Evolutionary conservation across 2,113 vertebrate species (phyloP).

Genomic region (Diadophis punctatus): DNA sequence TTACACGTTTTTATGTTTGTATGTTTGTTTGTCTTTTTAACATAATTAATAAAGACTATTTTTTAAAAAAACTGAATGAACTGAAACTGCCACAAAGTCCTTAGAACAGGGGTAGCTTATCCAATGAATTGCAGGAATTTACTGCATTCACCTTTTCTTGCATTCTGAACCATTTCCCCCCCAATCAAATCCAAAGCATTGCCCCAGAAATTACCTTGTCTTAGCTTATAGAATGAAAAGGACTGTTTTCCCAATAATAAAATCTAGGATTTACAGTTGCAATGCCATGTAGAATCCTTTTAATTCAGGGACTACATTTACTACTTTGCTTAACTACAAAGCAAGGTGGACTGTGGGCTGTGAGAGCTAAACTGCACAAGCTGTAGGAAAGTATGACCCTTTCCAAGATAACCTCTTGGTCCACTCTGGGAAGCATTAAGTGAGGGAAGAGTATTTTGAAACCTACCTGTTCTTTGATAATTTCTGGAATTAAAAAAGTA

Average conservation of each 20-base stretch:
- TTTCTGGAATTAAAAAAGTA: not conserved
- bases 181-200: not conserved
- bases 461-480: not conserved
- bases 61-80: not conserved
- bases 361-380: not conserved
- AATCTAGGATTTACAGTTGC: not conserved
- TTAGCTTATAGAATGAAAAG: not conserved
- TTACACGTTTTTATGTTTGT: too few species aligned
- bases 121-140: not conserved
- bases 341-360: not conserved
- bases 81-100: not conserved
- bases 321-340: not conserved
- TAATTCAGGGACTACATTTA: not conserved
- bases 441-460: not conserved
- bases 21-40: too few species aligned
- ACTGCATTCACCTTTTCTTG: not conserved
- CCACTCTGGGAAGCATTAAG: not conserved
- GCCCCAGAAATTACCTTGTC: not conserved
- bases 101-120: not conserved
- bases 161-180: not conserved
- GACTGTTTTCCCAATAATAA: not conserved
- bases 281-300: not conserved
- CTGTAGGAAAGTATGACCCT: not conserved
- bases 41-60: too few species aligned
- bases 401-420: not conserved